Base-by-base conservation (phyloP, 1,140 invertebrate species). In the Spodoptera litura region DNA sequence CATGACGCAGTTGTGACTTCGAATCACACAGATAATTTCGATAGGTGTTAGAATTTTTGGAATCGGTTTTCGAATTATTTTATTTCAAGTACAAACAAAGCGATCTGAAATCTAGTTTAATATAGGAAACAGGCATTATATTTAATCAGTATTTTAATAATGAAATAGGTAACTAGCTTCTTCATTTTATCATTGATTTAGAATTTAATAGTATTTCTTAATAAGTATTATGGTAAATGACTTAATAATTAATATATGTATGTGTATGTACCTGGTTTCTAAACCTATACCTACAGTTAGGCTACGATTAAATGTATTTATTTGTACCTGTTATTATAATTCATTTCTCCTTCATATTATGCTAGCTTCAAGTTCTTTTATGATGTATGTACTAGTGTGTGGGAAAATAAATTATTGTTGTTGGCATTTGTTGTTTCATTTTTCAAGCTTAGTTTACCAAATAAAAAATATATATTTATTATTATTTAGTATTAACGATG, bases 321-420 rank as follows among this genome's bases (percentile, higher is more conserved):
- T 75, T 75, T 75, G 58, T 73, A 73, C 71, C 49, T 75, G 73
- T 75, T 75, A 62, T 44, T 62, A 64, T 72, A 59, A 62, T 62
- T 77, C 15, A 56, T 55, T 77, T 77, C 52, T 55, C 35, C 53
- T 44, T 77, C 56, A 75, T 52, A 64, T 68, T 90, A 86, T 88
- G 89, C 87, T 91, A 90, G 90, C 87, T 93, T 91, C 76, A 84
- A 83, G 87, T 89, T 87, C 70, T 89, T 91, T 90, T 88, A 82
- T 87, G 85, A 78, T 84, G 66, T 83, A 77, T 87, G 85, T 88
- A 89, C 73, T 78, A 80, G 82, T 90, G 90, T 93, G 90, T 92
- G 90, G 82, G 82, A 88, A 89, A 92, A 91, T 91, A 92, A 91
- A 92, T 89, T 89, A 91, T 93, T 93, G 89, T 92, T 93, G 91